Percentiles rank a stretch among this genome's conserved stretches.
These are phyloP conservation scores for Scaptomyza cyrtandrae DNA, from an alignment of 2,888 invertebrate species.

Conservation along the genomic window DNA sequence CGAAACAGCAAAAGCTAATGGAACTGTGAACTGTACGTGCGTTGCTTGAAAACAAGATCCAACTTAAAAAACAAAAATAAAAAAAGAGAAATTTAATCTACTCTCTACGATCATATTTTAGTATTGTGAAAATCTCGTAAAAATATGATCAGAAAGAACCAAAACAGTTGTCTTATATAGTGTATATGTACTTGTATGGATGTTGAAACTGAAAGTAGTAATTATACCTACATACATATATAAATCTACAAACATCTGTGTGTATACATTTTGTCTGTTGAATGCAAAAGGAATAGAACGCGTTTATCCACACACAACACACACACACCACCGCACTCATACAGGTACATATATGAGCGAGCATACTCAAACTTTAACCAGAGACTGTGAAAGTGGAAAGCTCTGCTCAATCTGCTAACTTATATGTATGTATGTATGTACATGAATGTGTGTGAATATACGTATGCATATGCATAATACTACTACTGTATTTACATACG, in stretches of 20 bases:
- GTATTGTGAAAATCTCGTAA: conserved; percentile 21
- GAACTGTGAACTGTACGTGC: conserved; percentile 68
- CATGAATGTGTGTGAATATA: conserved; percentile 26
- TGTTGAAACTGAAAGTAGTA: conserved; percentile 67
- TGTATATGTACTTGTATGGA: conserved; percentile 40
- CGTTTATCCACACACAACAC: conserved; percentile 31
- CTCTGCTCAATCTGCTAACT: conserved; percentile 43
- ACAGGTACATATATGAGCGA: conserved; percentile 20
- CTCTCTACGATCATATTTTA: conserved; percentile 32
- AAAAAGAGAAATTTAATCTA: conserved; percentile 49
- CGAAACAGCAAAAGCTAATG: conserved; percentile 64
- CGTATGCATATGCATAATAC: conserved; percentile 23
- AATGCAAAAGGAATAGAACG: conserved; percentile 53
- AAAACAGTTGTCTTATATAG: conserved; percentile 33
- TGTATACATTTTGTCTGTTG: conserved; percentile 18
- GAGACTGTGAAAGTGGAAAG: conserved; percentile 61
- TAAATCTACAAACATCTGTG: conserved; percentile 16
- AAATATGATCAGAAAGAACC: conserved; percentile 47
- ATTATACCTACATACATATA: conserved; percentile 22
- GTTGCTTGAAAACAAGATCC: conserved; percentile 56
- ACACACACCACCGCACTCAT: conserved; percentile 7
- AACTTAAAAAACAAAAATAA: conserved; percentile 22
- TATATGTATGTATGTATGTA: conserved; percentile 9
- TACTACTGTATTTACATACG: conserved; percentile 17
- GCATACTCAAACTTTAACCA: conserved; percentile 44